Base-by-base conservation (phyloP, 2,888 invertebrate species). In the Frankliniella fusca region DNA sequence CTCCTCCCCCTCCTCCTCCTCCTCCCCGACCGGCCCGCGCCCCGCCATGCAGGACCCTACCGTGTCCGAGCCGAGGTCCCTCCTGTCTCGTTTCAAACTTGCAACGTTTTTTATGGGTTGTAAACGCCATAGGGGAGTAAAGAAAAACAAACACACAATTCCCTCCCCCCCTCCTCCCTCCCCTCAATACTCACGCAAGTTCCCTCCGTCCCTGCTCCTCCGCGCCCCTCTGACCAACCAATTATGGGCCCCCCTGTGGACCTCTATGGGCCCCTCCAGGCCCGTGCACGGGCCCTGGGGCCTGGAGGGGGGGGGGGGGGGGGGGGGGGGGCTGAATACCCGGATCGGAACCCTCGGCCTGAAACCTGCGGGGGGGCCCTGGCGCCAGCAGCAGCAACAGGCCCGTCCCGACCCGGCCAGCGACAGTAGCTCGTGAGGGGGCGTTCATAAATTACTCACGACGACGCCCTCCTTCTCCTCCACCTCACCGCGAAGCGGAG, bases 281-380 rank as follows among this genome's bases (percentile, higher is more conserved):
- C 87, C 87, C 38, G 38, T 38, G 38, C 87, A 88, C 86, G 86
- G 86, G 87, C 87, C 87, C 87, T 87, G 87, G 88, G 87, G 87
- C 88, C 87, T 86, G 86, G 85, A 84, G 86, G 88, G 87, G 88
- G 88, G 38, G 5, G 38, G 38, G 38, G 38, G 38, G 38, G 38
- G 38, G 38, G 38, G 38, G 5, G 38, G 38, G 38, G 38, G 38
- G 38, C 38, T 38, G 38, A 38, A 38, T 38, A 38, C 38, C 38
- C 38, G 38, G 38, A 38, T 38, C 38, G 38, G 38, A 38, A 38
- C 38, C 38, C 38, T 38, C 38, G 38, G 38, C 38, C 38, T 38
- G 38, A 5, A 38, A 38, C 3, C 38, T 38, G 38, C 38, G 38
- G 38, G 38, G 38, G 38, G 80, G 80, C 81, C 81, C 83, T 81